phyloP scores from a whole-genome alignment of 1,140 invertebrate species.

The Dendroctonus ponderosae region DNA sequence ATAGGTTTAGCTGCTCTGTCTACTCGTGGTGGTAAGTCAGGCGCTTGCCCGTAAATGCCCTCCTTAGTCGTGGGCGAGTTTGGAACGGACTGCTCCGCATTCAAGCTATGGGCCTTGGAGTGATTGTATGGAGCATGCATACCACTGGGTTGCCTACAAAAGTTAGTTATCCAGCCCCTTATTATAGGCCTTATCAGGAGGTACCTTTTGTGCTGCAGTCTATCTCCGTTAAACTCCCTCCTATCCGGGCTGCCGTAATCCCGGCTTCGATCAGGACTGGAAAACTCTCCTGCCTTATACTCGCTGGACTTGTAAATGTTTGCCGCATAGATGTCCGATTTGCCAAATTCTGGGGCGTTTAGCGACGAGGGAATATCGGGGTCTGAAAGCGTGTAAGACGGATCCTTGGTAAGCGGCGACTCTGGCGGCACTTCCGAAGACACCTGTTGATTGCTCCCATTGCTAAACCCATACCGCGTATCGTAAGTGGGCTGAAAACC shows the following conservation, averaged over 20 bases:
- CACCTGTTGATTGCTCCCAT: constrained; percentile 34
- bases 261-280: constrained; percentile 12
- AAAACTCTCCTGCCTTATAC: constrained; percentile 26
- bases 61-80: constrained; percentile 42
- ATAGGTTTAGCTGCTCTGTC: constrained; percentile 75
- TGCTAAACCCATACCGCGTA: constrained; percentile 47
- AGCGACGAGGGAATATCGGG: constrained; percentile 40
- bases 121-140: constrained; percentile 43
- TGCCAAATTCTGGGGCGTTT: constrained; percentile 36
- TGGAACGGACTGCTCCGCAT: constrained; percentile 27
- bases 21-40: constrained; percentile 80
- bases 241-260: constrained; percentile 29
- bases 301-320: constrained; percentile 37
- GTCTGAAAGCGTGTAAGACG: constrained; percentile 39
- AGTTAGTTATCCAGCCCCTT: not conserved
- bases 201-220: constrained; percentile 30
- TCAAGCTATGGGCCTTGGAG: constrained; percentile 42
- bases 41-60: constrained; percentile 54
- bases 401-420: constrained; percentile 39
- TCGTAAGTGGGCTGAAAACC: constrained; percentile 49
- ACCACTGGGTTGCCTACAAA: constrained; percentile 44
- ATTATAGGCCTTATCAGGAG: not conserved
- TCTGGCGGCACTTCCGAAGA: constrained; percentile 29
- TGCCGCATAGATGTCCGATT: constrained; percentile 32
- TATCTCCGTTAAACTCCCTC: constrained; percentile 39